These are phyloP conservation scores for Capreolus pygargus DNA, from an alignment of 2,113 vertebrate species.

Conservation along the genomic window DNA sequence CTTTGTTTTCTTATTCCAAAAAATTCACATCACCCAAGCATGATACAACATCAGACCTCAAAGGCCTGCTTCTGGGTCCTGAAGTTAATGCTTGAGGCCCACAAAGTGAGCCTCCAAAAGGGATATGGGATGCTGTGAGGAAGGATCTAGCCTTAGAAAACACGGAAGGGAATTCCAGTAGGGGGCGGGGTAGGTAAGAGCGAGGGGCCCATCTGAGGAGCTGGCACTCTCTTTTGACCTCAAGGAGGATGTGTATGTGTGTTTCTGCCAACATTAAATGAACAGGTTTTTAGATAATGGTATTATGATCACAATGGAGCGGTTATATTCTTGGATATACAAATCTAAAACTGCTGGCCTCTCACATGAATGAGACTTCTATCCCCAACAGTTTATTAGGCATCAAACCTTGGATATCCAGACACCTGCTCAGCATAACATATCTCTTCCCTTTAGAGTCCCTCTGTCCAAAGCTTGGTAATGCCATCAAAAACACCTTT, in stretches of 20 bases:
- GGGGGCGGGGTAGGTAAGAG: fast-evolving
- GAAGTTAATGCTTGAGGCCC: neutral
- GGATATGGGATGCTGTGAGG: neutral
- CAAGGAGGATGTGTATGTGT: neutral
- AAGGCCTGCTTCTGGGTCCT: neutral
- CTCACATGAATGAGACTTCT: neutral
- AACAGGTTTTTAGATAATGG: neutral
- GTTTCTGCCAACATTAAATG: neutral
- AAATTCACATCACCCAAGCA: neutral
- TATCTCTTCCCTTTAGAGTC: neutral
- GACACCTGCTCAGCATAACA: neutral
- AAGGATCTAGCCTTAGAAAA: neutral
- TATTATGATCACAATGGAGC: neutral
- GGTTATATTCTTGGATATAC: neutral
- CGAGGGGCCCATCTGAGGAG: neutral
- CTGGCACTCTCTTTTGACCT: neutral
- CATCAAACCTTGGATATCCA: neutral
- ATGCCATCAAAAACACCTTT: neutral
- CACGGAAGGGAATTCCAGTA: neutral
- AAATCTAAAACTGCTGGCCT: neutral
- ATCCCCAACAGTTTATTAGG: neutral
- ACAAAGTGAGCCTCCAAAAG: neutral
- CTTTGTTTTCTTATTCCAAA: neutral
- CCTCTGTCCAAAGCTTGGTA: neutral
- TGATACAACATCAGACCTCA: neutral